Percentiles rank a stretch among this genome's conserved stretches.
Conservation (phyloP, 2,888 invertebrate genomes). For the Steromphala cineraria region DNA sequence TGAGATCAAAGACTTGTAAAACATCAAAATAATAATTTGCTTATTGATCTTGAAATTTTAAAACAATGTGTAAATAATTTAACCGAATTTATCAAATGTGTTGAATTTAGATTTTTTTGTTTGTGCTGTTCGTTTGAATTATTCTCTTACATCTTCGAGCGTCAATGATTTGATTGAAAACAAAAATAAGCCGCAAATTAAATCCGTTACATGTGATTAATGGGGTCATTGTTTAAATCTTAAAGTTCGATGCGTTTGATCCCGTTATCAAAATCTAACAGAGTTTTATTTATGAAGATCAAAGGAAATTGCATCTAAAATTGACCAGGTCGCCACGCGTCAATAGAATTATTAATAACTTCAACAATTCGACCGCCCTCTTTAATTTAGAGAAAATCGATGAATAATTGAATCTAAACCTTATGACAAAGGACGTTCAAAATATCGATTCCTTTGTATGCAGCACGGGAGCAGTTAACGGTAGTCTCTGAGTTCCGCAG, state of each 20-base stretch:
- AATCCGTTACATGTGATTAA: no score
- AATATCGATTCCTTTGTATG: slow-evolving; percentile 4
- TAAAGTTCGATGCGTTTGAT: not conserved
- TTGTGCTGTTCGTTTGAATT: no score
- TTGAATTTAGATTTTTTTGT: no score
- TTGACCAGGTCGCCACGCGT: not conserved
- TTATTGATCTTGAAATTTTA: no score
- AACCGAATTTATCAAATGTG: no score
- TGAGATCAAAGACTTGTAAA: no score
- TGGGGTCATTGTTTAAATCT: not conserved
- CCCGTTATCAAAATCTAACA: not conserved
- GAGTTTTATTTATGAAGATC: not conserved
- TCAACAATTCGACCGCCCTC: not conserved
- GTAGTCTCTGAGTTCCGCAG: not conserved
- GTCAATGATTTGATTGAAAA: no score
- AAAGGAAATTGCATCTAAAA: not conserved
- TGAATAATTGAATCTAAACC: slow-evolving; percentile 9
- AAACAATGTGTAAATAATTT: no score
- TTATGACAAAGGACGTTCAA: not conserved
- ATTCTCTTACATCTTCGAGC: no score
- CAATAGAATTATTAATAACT: slow-evolving; percentile 12
- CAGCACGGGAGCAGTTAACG: not conserved
- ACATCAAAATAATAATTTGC: no score
- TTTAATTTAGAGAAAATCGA: not conserved
- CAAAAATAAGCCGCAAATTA: no score